These are phyloP conservation scores for Dryobotodes eremita DNA, from an alignment of 2,888 invertebrate species.

Conservation along the genomic window DNA sequence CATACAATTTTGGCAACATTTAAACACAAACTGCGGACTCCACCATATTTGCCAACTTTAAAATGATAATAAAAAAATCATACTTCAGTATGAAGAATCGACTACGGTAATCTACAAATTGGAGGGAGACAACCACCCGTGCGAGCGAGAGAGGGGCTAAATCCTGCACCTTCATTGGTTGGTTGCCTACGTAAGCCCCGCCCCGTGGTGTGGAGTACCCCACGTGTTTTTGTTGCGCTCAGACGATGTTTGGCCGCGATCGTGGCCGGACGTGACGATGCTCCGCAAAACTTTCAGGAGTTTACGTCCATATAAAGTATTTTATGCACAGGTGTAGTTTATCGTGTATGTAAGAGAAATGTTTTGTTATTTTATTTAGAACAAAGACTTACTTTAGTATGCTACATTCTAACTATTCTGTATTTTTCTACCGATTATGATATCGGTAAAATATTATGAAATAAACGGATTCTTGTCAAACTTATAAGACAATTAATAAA, in stretches of 20 bases:
- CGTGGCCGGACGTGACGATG: conserved; percentile 73
- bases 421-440: neutral
- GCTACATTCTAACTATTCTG: neutral
- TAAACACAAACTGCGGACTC: conserved; percentile 68
- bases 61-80: conserved; percentile 84
- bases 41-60: conserved; percentile 80
- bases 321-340: conserved; percentile 59
- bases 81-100: conserved; percentile 85
- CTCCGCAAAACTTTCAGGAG: conserved; percentile 75
- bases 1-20: conserved; percentile 77
- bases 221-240: conserved; percentile 85
- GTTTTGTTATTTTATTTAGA: conserved; percentile 31
- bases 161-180: conserved; percentile 71
- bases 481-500: neutral
- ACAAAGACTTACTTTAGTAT: conserved; percentile 18
- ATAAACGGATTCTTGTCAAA: neutral
- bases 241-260: conserved; percentile 76
- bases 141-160: conserved; percentile 54
- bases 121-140: conserved; percentile 69
- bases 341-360: conserved; percentile 42
- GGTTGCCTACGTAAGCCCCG: conserved; percentile 67
- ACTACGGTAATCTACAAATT: conserved; percentile 82
- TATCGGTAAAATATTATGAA: neutral
- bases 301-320: conserved; percentile 72
- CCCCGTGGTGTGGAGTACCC: conserved; percentile 74